A percentile compares a stretch with the other conserved stretches of the same genome.
Evolutionary conservation across 2,797 vertebrate genomes (phyloP).

Genomic region (Leptodactylus fallax): DNA sequence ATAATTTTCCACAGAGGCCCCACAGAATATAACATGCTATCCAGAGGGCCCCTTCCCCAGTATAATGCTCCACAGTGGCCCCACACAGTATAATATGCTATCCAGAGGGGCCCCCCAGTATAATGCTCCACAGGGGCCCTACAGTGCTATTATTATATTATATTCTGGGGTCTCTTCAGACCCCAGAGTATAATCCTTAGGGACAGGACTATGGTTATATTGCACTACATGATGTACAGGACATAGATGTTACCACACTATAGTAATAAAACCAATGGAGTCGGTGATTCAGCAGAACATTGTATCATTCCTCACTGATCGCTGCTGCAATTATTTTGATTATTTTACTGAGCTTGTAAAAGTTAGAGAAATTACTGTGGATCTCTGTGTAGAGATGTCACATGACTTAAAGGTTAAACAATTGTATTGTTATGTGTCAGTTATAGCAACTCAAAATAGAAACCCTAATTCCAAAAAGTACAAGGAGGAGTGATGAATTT

Average conservation of each 20-base stretch:
- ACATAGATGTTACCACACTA: not conserved
- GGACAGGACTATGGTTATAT: not conserved
- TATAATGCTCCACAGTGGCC: too few relatives aligned
- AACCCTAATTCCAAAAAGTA: too few relatives aligned
- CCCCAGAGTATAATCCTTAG: not conserved
- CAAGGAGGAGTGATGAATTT: too few relatives aligned
- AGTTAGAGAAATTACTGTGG: not conserved
- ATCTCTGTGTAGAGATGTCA: not conserved
- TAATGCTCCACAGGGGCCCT: too few relatives aligned
- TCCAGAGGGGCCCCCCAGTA: too few relatives aligned
- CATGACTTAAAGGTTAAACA: constrained; percentile 9
- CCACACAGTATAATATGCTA: too few relatives aligned
- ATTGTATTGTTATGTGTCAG: not conserved
- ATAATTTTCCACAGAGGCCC: too few relatives aligned
- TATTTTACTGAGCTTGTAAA: constrained; percentile 31
- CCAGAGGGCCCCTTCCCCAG: too few relatives aligned
- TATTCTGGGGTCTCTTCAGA: too few relatives aligned
- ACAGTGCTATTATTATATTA: too few relatives aligned
- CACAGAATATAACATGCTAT: too few relatives aligned
- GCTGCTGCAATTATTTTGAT: not conserved
- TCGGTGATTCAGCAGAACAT: not conserved
- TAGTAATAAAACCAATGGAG: not conserved
- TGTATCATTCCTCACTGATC: not conserved
- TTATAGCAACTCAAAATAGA: too few relatives aligned
- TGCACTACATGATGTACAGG: constrained; percentile 14